Base-by-base conservation (phyloP, 2,888 invertebrate species). In the Drosophila lacicola region DNA sequence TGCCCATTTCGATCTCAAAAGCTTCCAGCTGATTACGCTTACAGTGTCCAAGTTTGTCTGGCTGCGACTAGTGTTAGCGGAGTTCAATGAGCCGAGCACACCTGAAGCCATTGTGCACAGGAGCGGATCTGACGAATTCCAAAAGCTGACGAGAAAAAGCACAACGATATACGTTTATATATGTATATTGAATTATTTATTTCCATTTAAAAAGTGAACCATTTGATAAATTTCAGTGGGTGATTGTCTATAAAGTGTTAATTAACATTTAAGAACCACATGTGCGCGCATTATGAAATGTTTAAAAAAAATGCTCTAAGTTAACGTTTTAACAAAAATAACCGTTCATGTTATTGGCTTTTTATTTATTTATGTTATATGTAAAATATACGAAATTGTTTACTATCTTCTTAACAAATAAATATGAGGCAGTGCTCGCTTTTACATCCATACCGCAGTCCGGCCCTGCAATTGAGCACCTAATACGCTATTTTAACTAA, bases 401-500 rank as follows among this genome's bases (percentile, higher is more conserved):
- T 6, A 25, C 8, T 25, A 2, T 29, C 29, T 29, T 29, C 36
- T 36, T 1, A 13, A 11, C 4, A 13, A 36, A 36, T 13, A 36
- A 36, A 8, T 29, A 29, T 17, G 17, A 17, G 17, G 17, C 17
- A 17, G 17, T 17, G 17, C 17, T 42, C 11, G 10, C 14, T 11
- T 21, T 2, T 0, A 11, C 33, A 5, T 42, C 8, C 11, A 10
- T 17, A 13, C n/a, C 29, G 1, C n/a, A 56, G 1, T 56, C 14
- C 78, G 44, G 39, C 44, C 68, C 78, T 74, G 74, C 0, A 14
- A 3, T 49, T 8, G 14, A 19, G 14, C 46, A 51, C 45, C 51
- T 46, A 37, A 47, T 53, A 36, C 17, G 37, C 5, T 33, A 66
- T 60, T 64, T 56, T 66, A 70, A 80, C 57, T 64, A 68, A 77